These are phyloP conservation scores for Agrypnia vestita DNA, from an alignment of 1,140 invertebrate species.

Conservation along the genomic window DNA sequence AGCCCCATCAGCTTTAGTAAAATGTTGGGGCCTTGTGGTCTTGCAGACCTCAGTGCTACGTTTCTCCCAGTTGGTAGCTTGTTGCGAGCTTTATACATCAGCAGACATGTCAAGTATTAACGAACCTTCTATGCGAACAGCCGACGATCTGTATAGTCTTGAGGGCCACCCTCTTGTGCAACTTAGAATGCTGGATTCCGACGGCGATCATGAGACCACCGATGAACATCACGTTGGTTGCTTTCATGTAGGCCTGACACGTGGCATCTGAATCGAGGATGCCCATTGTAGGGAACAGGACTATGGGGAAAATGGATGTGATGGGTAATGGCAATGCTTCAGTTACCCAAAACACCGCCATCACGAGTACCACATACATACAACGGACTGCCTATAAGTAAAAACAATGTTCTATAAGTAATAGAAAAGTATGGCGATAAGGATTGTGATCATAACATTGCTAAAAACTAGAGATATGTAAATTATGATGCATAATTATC, in stretches of 20 bases:
- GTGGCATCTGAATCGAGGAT: slow-evolving; percentile 77
- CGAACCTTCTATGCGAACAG: slow-evolving; percentile 78
- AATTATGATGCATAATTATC: no score
- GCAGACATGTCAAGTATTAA: no score
- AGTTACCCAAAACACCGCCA: slow-evolving; percentile 90
- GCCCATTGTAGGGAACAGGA: slow-evolving; percentile 86
- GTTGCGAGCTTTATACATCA: no score
- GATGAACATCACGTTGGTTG: slow-evolving; percentile 91
- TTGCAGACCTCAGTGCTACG: no score
- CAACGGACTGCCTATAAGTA: slow-evolving; percentile 76
- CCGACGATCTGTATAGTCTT: slow-evolving; percentile 86
- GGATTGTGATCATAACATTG: neutral
- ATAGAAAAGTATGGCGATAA: neutral
- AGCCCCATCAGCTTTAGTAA: no score
- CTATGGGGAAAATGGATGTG: slow-evolving; percentile 87
- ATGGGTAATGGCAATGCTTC: slow-evolving; percentile 87
- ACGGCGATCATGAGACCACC: slow-evolving; percentile 88
- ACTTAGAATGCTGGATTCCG: slow-evolving; percentile 87
- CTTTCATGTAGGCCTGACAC: slow-evolving; percentile 84
- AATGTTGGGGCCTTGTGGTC: no score
- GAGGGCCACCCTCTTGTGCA: slow-evolving; percentile 89
- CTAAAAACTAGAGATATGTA: no score
- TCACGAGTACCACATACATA: slow-evolving; percentile 84
- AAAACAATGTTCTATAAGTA: neutral
- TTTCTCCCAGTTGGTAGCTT: no score